Conservation (phyloP, 2,113 vertebrate species). For the Galeopterus variegatus region DNA sequence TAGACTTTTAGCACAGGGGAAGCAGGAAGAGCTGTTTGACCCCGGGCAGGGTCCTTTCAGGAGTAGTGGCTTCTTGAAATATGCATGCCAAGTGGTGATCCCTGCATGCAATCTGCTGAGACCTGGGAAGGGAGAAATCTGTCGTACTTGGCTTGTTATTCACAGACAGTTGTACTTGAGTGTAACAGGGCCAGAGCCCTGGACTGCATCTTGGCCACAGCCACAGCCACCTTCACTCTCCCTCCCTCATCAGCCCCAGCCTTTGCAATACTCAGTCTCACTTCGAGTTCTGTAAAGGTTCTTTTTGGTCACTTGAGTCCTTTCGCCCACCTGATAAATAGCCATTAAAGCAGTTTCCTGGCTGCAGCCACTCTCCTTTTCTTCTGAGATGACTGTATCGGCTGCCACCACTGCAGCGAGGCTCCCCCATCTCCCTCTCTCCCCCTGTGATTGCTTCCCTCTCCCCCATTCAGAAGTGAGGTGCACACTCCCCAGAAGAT, state of each 20-base stretch:
- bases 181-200: not conserved
- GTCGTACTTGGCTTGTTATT: not conserved
- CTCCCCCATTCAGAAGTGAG: rapidly evolving
- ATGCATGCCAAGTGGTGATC: no score
- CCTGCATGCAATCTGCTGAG: not conserved
- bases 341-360: constrained; percentile 6
- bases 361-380: not conserved
- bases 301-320: constrained; percentile 52
- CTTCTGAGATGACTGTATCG: not conserved
- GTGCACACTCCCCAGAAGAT: not conserved
- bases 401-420: not conserved
- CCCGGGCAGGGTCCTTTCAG: not conserved
- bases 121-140: not conserved
- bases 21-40: not conserved
- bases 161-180: not conserved
- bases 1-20: not conserved
- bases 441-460: not conserved
- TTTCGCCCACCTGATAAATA: not conserved
- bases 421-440: not conserved
- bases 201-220: not conserved
- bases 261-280: constrained; percentile 18
- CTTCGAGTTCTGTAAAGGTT: constrained; percentile 21
- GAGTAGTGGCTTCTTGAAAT: not conserved
- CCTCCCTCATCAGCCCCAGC: not conserved
- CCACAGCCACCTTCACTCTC: rapidly evolving